phyloP scores from a whole-genome alignment of 2,113 vertebrate species.

The Ceyx melanurus region DNA sequence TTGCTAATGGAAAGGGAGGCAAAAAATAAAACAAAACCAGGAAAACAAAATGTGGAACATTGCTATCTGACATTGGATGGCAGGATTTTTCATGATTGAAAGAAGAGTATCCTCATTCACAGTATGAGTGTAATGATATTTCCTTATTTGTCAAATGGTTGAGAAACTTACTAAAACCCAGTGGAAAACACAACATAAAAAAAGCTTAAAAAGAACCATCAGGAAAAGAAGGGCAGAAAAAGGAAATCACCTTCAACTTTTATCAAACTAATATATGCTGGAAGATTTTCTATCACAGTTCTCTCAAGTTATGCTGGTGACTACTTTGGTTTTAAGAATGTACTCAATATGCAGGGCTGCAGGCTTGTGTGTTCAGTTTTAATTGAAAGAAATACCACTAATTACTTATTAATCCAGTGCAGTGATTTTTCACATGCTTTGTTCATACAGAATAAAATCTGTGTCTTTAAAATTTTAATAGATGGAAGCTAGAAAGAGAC shows the following conservation, averaged over 20 bases:
- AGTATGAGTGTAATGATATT: not conserved
- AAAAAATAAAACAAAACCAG: not conserved
- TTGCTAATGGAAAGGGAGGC: not conserved
- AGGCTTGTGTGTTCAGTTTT: conserved; percentile 29
- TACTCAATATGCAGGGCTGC: conserved; percentile 25
- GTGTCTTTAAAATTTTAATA: conserved; percentile 36
- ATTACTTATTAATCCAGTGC: conserved; percentile 41
- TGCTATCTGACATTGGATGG: not conserved
- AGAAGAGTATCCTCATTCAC: not conserved
- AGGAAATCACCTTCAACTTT: not conserved
- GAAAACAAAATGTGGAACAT: not conserved
- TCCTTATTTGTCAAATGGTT: not conserved
- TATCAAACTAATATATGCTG: not conserved
- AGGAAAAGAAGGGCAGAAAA: not conserved
- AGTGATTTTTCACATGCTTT: conserved; percentile 14
- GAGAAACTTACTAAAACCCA: not conserved
- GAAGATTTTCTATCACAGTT: not conserved
- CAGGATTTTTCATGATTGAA: not conserved
- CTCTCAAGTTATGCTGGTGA: not conserved
- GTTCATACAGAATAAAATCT: conserved; percentile 24
- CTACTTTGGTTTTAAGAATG: conserved; percentile 25
- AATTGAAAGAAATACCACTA: conserved; percentile 47
- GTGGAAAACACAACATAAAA: not conserved
- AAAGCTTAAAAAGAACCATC: not conserved
- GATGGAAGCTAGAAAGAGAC: not conserved